Base-by-base conservation (phyloP, 2,113 vertebrate genomes). In the Brachypteracias leptosomus region DNA sequence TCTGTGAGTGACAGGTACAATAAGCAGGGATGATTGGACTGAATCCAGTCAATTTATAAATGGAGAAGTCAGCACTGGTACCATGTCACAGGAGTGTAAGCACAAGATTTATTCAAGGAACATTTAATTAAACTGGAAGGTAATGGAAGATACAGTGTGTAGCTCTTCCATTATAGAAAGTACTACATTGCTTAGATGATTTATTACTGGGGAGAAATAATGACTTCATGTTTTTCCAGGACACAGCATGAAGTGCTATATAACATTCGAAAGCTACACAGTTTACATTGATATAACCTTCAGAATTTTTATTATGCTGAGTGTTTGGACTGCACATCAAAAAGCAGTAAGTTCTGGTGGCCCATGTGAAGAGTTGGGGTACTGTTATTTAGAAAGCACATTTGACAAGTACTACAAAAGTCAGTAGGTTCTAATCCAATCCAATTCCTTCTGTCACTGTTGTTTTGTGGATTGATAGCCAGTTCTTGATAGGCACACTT, bases 111-210 rank as follows among this genome's bases (percentile, higher is more conserved):
- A 97, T 97, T 93, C 85, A 90, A 90, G 84, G 86, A 96, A 94
- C 96, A 95, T 97, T 97, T 97, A 96, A 98, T 98, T 98, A 97
- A 97, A 96, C 83, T 95, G 89, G 94, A 95, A 94, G 77, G 89
- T 97, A 97, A 97, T 97, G 94, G 96, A 91, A 83, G 91, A 94
- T 82, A 58, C 51, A 96, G 70, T 54, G 47, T 93, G 78, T 77
- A 89, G 88, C 90, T 72, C 70, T 91, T 95, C 92, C 88, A 93
- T 96, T 97, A 97, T 19, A 93, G 70, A 75, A 95, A 95, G 89
- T 84, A 83, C 80, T 92, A 40, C 57, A 57, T 75, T 75, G 80
- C 63, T 91, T 44, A 71, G 57, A 70, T 81, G 54, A 92, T 80
- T 91, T 92, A 77, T 93, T 92, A 54, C 28, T 84, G 47, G 38